phyloP scores from a whole-genome alignment of 2,113 vertebrate genomes.

The Scatophagus argus region DNA sequence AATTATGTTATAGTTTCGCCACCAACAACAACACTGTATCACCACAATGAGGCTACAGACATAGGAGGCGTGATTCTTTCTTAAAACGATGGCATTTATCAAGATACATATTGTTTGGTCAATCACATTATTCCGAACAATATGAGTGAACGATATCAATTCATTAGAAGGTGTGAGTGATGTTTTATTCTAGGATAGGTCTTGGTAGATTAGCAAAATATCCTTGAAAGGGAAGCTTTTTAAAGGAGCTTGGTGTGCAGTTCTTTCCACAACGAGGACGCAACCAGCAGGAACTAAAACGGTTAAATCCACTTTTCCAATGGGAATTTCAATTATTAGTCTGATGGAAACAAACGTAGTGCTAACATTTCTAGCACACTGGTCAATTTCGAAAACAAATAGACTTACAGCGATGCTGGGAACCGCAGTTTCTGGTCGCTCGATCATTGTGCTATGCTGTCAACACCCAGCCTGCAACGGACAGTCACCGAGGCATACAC shows the following conservation, averaged over 20 bases:
- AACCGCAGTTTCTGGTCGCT: constrained; percentile 83
- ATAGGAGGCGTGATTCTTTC: not conserved
- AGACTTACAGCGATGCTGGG: constrained; percentile 85
- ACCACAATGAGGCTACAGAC: not conserved
- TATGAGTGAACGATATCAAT: not conserved
- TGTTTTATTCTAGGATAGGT: not conserved
- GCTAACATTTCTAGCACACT: no score
- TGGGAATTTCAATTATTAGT: not conserved
- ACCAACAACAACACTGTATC: no score
- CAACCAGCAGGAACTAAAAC: not conserved
- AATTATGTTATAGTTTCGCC: not conserved
- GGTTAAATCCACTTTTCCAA: not conserved
- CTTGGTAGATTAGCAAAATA: not conserved
- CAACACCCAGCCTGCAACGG: constrained; percentile 73
- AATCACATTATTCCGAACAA: not conserved
- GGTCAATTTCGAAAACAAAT: not conserved
- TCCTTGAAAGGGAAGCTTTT: not conserved
- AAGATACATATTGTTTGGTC: not conserved
- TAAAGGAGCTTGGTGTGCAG: not conserved
- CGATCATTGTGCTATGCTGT: constrained; percentile 81
- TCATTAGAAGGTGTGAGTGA: not conserved
- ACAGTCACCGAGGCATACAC: constrained; percentile 66
- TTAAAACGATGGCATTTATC: not conserved
- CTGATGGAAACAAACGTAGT: rapidly evolving
- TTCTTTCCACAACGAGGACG: not conserved